phyloP scores from a whole-genome alignment of 2,113 vertebrate species.

The Apteryx mantelli region DNA sequence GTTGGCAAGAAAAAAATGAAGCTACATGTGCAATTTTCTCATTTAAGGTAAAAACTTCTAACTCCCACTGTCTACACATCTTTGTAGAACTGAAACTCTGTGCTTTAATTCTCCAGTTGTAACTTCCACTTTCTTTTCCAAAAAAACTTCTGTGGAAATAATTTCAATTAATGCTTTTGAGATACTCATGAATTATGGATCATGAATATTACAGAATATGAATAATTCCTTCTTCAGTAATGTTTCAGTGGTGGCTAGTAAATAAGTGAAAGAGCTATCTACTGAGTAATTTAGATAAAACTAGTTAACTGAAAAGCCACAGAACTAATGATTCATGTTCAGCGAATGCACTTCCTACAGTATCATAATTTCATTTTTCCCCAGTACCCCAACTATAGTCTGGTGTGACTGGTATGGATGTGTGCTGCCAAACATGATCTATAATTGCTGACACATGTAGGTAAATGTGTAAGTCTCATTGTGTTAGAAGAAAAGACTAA shows the following conservation, averaged over 20 bases:
- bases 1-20: background rate
- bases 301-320: background rate
- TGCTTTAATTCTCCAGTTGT: background rate
- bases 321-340: background rate
- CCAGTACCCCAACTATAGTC: background rate
- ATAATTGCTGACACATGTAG: slow-evolving; percentile 9
- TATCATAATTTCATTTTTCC: background rate
- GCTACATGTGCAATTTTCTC: background rate
- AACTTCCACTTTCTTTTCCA: background rate
- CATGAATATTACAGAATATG: background rate
- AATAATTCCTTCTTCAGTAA: background rate
- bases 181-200: background rate
- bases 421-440: background rate
- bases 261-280: background rate
- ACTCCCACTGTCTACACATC: background rate
- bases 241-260: background rate
- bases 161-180: background rate
- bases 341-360: background rate
- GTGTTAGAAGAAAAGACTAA: slow-evolving; percentile 3
- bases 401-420: background rate
- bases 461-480: background rate
- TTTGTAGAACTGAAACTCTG: background rate
- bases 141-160: background rate
- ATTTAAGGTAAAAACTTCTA: background rate
- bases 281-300: background rate